Evolutionary conservation across 2,113 vertebrate species (phyloP), one percentile per base, ranked within the genome.

Genomic region (Riparia riparia): DNA sequence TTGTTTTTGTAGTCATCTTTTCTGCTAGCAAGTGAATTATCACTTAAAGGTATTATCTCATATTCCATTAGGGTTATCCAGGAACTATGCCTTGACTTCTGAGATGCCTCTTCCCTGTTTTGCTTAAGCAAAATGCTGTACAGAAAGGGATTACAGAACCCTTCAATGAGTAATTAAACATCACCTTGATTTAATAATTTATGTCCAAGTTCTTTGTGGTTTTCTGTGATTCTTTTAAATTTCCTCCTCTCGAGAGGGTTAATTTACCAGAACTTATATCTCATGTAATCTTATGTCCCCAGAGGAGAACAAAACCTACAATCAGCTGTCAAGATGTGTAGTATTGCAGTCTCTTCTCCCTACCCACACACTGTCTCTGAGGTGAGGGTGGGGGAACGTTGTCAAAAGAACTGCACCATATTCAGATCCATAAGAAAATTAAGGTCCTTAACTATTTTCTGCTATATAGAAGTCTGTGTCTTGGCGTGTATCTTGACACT

Each of bases 241-340:
- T 73, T 47, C 16, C 7, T 60, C 10, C 7, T 17, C 25, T 65
- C 0, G 0, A 13, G 32, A 51, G 39, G 74, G 63, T 97, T 78
- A 89, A 86, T 94, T 84, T 89, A 72, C 89, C 81, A 82, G 64
- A 93, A 80, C 12, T 72, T 91, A 73, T 64, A 92, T 83, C 42
- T 89, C 82, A 69, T 37, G 17, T 51, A 51, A 44, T 51, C 47
- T 92, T 83, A 74, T 86, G 63, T 92, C n/a, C 41, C 91, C 11
- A 7, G 45, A 47, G 96, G 34, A 45, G 41, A 63, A 60, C 26
- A 84, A 89, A 94, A 79, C 13, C 39, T 50, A 34, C 64, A 68
- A 42, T 69, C 90, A 93, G 32, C 20, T 81, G 50, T 74, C 58
- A 86, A 92, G 83, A 81, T 92, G 84, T 8, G 73, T 71, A 90